phyloP scores from a whole-genome alignment of 2,888 invertebrate species.

The Pyrocoelia pectoralis region DNA sequence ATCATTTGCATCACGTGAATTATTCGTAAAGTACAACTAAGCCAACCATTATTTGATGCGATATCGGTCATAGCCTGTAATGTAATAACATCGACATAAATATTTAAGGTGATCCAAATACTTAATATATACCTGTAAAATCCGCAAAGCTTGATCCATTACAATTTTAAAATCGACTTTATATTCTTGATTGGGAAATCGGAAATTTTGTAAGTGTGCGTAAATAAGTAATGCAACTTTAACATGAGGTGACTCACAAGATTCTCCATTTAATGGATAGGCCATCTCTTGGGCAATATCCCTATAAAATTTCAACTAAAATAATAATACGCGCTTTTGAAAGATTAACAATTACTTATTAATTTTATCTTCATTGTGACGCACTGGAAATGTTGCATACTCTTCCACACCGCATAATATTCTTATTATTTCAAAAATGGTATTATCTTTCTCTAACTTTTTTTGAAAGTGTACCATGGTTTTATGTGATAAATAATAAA shows the following conservation, averaged over 20 bases:
- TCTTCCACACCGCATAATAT: conserved; percentile 88
- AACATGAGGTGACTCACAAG: conserved; percentile 90
- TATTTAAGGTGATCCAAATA: background rate
- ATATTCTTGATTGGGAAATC: conserved; percentile 92
- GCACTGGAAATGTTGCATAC: conserved; percentile 91
- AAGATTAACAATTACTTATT: conserved; percentile 79
- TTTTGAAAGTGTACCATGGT: conserved; percentile 87
- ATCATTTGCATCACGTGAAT: conserved; percentile 88
- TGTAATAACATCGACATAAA: conserved; percentile 14
- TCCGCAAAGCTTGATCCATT: conserved; percentile 93
- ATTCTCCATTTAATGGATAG: conserved; percentile 72
- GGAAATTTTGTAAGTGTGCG: conserved; percentile 87
- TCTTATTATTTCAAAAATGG: conserved; percentile 76
- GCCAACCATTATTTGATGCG: conserved; percentile 89
- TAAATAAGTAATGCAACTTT: conserved; percentile 94
- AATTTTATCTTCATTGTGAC: conserved; percentile 95
- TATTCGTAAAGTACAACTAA: conserved; percentile 79
- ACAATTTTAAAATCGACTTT: conserved; percentile 96
- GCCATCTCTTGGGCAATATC: conserved; percentile 83
- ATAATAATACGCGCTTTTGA: conserved; percentile 5
- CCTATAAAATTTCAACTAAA: conserved; percentile 60
- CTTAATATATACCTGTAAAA: conserved; percentile 74
- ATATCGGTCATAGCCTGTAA: conserved; percentile 95
- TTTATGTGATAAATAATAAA: conserved; percentile 93
- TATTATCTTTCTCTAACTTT: conserved; percentile 69